Evolutionary conservation across 2,797 vertebrate species (phyloP).

Genomic region (Liasis olivaceus): DNA sequence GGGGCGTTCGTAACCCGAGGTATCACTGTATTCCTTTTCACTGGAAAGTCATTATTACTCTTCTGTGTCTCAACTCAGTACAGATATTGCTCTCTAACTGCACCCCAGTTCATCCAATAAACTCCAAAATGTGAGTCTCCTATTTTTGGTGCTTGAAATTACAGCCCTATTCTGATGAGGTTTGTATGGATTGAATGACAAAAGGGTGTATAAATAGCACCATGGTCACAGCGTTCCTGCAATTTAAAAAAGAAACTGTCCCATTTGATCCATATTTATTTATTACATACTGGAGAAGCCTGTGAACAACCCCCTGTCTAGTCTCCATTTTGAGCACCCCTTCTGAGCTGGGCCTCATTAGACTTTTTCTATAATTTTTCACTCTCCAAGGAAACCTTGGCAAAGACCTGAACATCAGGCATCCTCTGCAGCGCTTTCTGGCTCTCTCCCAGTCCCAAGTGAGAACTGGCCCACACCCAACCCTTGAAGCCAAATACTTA

Average conservation of each 20-base stretch:
- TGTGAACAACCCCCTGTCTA: neutral
- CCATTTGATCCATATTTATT: constrained; percentile 3
- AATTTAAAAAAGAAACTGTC: neutral
- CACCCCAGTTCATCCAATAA: neutral
- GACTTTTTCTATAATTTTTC: constrained; percentile 1
- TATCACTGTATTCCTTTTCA: neutral
- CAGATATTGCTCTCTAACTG: neutral
- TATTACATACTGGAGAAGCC: neutral
- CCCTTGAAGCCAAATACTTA: neutral
- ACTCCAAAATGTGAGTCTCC: neutral
- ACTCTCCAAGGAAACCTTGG: constrained; percentile 9
- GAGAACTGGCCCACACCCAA: neutral
- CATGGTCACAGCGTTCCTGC: neutral
- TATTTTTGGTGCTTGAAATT: neutral
- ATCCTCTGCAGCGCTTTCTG: neutral
- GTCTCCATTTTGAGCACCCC: neutral
- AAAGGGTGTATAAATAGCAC: constrained; percentile 8
- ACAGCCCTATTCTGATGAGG: neutral
- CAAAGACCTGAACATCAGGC: neutral
- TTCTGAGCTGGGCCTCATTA: neutral
- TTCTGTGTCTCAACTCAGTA: too few relatives aligned
- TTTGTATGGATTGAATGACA: neutral
- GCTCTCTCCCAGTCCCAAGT: neutral
- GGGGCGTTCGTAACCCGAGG: too few relatives aligned
- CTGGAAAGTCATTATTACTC: neutral